phyloP scores from a whole-genome alignment of 2,888 invertebrate species.

The Netelia fuscicornis region DNA sequence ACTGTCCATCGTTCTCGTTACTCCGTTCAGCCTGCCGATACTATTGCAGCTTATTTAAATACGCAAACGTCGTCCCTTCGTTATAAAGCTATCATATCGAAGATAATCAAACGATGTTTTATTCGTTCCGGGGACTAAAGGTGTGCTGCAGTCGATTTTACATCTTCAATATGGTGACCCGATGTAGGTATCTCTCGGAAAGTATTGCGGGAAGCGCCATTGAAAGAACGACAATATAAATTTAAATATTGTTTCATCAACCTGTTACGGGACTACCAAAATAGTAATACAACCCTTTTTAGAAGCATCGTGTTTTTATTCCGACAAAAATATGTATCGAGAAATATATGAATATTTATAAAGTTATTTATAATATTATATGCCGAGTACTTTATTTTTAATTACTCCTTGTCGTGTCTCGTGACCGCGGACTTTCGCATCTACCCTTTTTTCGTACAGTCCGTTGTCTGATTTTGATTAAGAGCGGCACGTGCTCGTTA shows the following conservation, averaged over 20 bases:
- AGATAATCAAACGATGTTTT: conserved; percentile 32
- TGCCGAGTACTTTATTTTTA: no score
- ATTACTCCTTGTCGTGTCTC: no score
- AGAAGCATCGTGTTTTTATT: no score
- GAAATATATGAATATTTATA: no score
- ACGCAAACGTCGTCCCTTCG: conserved; percentile 14
- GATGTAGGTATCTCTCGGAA: background rate
- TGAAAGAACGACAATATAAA: background rate
- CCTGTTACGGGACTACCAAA: no score
- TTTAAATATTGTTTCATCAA: background rate
- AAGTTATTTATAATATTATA: no score
- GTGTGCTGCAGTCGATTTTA: conserved; percentile 25
- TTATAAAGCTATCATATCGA: conserved; percentile 1
- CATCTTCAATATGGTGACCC: conserved; percentile 7
- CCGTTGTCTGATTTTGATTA: no score
- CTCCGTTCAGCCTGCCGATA: background rate
- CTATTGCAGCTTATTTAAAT: conserved; percentile 28
- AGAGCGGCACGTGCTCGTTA: no score
- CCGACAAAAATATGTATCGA: no score
- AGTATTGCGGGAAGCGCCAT: background rate
- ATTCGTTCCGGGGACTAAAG: background rate
- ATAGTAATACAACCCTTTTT: no score
- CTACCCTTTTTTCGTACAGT: no score
- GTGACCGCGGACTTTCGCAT: no score
- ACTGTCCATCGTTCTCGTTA: conserved; percentile 41